Conservation (phyloP, 1,140 invertebrate genomes). For the Micrasema longulum region DNA sequence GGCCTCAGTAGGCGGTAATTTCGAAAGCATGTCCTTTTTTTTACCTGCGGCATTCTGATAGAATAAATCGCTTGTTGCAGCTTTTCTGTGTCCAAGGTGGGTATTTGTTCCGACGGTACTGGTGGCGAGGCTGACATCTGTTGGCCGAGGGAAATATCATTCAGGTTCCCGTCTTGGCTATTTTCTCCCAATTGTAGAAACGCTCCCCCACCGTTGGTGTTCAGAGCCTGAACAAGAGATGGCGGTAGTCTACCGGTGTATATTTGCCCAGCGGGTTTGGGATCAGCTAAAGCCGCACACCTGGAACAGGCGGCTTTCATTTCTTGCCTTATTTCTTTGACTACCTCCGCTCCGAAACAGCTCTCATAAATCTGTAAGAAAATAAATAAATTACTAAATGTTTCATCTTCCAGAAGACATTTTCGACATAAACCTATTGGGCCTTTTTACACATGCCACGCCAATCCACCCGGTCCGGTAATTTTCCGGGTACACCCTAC, state of each 20-base stretch:
- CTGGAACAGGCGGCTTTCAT: conserved; percentile 74
- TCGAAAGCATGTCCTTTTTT: neutral
- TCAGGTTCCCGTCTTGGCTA: conserved; percentile 53
- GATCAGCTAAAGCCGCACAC: conserved; percentile 66
- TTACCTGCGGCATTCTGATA: conserved; percentile 56
- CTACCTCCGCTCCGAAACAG: conserved; percentile 74
- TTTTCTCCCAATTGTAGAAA: conserved; percentile 59
- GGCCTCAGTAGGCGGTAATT: too few relatives aligned
- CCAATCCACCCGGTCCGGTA: too few relatives aligned
- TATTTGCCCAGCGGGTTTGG: conserved; percentile 46
- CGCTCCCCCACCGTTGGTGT: conserved; percentile 57
- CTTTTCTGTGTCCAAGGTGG: conserved; percentile 63
- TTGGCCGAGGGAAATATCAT: conserved; percentile 28
- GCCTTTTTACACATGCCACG: too few relatives aligned
- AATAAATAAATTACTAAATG: too few relatives aligned
- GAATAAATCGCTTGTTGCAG: conserved; percentile 67
- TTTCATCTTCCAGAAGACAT: too few relatives aligned
- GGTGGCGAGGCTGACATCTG: conserved; percentile 15
- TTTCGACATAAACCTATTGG: too few relatives aligned
- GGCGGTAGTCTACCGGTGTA: conserved; percentile 57
- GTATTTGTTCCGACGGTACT: conserved; percentile 46
- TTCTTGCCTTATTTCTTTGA: conserved; percentile 75
- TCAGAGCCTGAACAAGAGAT: conserved; percentile 60
- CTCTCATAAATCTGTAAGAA: conserved; percentile 74
- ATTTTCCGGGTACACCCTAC: too few relatives aligned